Evolutionary conservation across 1,140 invertebrate species (phyloP).

Genomic region (Drosophila sproati): DNA sequence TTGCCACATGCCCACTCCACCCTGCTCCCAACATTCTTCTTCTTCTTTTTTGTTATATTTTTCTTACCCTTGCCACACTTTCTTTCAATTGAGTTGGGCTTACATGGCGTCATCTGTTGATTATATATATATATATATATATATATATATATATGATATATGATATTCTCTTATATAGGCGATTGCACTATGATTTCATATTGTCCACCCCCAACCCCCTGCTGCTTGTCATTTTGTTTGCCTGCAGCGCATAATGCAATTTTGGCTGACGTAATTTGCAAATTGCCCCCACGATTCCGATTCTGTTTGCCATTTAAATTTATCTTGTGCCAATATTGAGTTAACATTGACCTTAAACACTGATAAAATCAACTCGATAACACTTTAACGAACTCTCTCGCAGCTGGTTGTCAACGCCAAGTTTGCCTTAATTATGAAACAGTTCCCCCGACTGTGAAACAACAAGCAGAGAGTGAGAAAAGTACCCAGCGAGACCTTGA

Average conservation of each 20-base stretch:
- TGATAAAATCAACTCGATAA: constrained; percentile 4
- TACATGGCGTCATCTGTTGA: constrained; percentile 32
- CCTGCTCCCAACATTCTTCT: neutral
- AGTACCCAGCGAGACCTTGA: neutral
- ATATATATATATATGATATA: constrained; percentile 9
- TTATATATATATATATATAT: constrained; percentile 11
- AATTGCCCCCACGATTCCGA: neutral
- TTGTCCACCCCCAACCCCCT: constrained; percentile 1
- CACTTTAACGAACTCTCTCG: neutral
- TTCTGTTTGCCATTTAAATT: constrained; percentile 9
- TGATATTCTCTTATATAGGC: neutral
- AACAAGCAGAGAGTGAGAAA: neutral
- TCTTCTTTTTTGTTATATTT: neutral
- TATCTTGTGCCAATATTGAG: constrained; percentile 61
- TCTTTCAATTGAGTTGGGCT: neutral
- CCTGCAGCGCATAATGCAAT: constrained; percentile 52
- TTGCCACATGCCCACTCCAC: neutral
- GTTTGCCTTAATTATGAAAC: constrained; percentile 1
- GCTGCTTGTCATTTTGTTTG: constrained; percentile 6
- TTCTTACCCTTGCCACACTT: too few species aligned
- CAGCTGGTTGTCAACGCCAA: constrained; percentile 27
- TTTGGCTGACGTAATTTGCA: constrained; percentile 52
- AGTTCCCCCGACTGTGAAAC: neutral
- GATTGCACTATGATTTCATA: constrained; percentile 33
- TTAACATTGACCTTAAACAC: constrained; percentile 54